Percentiles rank a stretch among this genome's conserved stretches.
Conservation (phyloP, 2,113 vertebrate genomes). For the Otus sunia region DNA sequence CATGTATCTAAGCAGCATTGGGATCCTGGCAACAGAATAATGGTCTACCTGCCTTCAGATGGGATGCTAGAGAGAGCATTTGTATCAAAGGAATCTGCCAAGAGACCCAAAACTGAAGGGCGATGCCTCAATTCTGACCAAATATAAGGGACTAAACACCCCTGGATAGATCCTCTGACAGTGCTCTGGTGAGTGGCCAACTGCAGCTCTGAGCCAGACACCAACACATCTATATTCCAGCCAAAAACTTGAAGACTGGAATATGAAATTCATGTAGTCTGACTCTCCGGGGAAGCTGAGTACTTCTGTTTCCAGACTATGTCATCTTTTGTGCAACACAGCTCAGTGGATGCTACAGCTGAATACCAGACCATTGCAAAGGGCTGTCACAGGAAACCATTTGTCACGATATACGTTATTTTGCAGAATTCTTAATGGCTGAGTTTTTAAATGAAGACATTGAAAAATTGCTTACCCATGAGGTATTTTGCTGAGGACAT, state of each 20-base stretch:
- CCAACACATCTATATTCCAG: neutral
- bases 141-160: neutral
- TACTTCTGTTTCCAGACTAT: slow-evolving; percentile 4
- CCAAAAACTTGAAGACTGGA: neutral
- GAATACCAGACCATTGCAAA: neutral
- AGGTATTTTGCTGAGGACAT: slow-evolving; percentile 89
- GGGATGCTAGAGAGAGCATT: neutral
- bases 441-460: slow-evolving; percentile 27
- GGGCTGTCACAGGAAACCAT: neutral
- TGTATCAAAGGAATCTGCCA: neutral
- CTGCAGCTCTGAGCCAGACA: neutral
- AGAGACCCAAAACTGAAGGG: neutral
- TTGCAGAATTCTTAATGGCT: neutral
- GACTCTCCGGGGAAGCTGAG: neutral
- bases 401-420: neutral
- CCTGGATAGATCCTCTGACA: neutral
- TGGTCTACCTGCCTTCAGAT: neutral
- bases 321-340: neutral
- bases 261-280: neutral
- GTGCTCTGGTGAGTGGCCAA: neutral
- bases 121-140: neutral
- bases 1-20: neutral
- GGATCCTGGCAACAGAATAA: neutral
- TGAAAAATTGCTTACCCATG: slow-evolving; percentile 76
- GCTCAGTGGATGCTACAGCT: neutral